Conservation (phyloP, 2,797 vertebrate species). For the Chromobotia macracanthus region DNA sequence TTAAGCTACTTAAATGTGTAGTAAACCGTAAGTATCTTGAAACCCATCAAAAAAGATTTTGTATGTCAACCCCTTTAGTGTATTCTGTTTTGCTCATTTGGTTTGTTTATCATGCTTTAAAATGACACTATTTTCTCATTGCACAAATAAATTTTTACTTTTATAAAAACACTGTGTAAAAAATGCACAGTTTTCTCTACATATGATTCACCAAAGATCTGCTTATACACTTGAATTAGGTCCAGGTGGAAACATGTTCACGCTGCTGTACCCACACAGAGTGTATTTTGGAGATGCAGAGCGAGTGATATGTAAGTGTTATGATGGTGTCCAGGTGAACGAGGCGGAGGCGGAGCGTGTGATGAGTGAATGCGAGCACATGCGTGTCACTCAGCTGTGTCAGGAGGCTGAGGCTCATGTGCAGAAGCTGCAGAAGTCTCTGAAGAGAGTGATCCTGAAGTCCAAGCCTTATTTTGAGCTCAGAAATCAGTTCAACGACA, state of each 20-base stretch:
- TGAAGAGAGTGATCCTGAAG: conserved; percentile 86
- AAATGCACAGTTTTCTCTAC: neutral
- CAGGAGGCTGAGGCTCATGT: conserved; percentile 88
- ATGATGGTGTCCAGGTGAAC: conserved; percentile 78
- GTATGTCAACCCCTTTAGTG: too few relatives aligned
- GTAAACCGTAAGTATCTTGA: too few relatives aligned
- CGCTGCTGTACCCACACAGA: neutral
- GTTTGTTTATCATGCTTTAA: too few relatives aligned
- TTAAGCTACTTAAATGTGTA: too few relatives aligned
- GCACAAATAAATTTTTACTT: too few relatives aligned
- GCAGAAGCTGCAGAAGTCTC: conserved; percentile 86
- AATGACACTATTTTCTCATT: too few relatives aligned
- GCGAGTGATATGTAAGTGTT: neutral
- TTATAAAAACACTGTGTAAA: too few relatives aligned
- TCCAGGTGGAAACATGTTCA: neutral
- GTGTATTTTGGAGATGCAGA: neutral
- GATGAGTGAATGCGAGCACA: conserved; percentile 89
- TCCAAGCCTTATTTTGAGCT: conserved; percentile 92
- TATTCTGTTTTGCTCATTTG: too few relatives aligned
- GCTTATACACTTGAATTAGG: too few relatives aligned
- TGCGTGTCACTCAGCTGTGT: conserved; percentile 86
- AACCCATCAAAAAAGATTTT: too few relatives aligned
- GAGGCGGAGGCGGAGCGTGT: conserved; percentile 91
- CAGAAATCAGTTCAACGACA: conserved; percentile 89
- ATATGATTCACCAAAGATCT: too few relatives aligned